These are phyloP conservation scores for Fregata magnificens DNA, from an alignment of 2,113 vertebrate species.

Conservation along the genomic window DNA sequence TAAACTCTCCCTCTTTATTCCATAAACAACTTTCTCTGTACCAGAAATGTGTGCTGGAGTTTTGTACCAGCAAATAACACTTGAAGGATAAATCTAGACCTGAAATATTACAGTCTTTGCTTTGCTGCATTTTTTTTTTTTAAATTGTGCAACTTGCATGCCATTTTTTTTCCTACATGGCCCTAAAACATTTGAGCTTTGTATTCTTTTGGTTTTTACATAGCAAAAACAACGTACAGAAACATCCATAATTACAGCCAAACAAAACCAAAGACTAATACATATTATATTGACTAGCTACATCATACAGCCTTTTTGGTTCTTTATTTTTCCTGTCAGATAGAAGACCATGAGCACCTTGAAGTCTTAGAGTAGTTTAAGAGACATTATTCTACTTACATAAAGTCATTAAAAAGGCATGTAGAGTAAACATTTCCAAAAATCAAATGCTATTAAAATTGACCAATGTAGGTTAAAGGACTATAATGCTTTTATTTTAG, in stretches of 20 bases:
- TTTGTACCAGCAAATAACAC: not conserved
- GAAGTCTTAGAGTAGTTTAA: not conserved
- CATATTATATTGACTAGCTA: not conserved
- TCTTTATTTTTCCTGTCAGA: not conserved
- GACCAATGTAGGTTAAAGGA: not conserved
- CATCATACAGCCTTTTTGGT: not conserved
- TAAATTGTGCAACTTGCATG: not conserved
- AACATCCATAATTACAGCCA: not conserved
- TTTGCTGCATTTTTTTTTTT: not conserved
- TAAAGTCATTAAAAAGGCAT: not conserved
- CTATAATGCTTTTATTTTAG: not conserved
- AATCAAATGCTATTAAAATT: not conserved
- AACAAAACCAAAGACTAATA: not conserved
- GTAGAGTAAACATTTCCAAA: not conserved
- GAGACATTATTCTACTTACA: not conserved
- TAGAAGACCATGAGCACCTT: not conserved
- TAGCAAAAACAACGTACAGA: not conserved
- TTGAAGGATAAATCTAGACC: not conserved
- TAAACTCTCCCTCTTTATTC: not conserved
- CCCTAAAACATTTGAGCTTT: not conserved
- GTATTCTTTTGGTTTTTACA: not conserved
- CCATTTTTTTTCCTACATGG: not conserved
- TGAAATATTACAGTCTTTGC: not conserved
- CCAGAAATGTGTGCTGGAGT: not conserved
- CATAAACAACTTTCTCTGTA: not conserved